Conservation (phyloP, 2,888 invertebrate species). For the Cerastis rubricosa region DNA sequence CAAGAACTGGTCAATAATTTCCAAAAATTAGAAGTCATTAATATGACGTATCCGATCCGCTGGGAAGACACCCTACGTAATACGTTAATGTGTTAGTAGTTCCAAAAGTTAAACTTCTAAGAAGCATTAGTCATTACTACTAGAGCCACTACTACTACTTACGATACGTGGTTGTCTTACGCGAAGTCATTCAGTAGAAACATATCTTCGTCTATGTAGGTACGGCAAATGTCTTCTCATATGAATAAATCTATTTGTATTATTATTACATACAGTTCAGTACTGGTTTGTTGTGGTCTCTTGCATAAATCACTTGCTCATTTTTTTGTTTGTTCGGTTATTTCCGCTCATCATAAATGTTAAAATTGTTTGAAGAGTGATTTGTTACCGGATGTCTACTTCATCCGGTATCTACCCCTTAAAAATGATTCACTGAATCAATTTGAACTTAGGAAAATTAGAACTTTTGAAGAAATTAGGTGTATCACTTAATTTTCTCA, state of each 20-base stretch:
- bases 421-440: constrained; percentile 22
- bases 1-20: neutral
- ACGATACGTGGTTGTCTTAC: constrained; percentile 11
- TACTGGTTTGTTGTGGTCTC: too few relatives aligned
- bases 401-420: neutral
- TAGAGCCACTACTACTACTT: neutral
- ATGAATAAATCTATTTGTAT: neutral
- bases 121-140: constrained; percentile 35
- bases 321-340: neutral
- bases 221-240: neutral
- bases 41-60: constrained; percentile 10
- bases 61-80: constrained; percentile 6
- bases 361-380: neutral
- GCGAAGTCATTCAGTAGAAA: constrained; percentile 17
- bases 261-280: neutral
- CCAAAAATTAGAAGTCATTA: neutral
- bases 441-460: constrained; percentile 13
- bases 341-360: neutral
- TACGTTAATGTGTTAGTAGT: constrained; percentile 15
- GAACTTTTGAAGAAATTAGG: neutral
- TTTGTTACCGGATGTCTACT: neutral
- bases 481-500: constrained; percentile 35
- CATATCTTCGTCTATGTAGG: neutral
- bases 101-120: constrained; percentile 31
- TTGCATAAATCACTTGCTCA: neutral